These are phyloP conservation scores for Seriola aureovittata DNA, from an alignment of 2,113 vertebrate genomes.

Conservation along the genomic window DNA sequence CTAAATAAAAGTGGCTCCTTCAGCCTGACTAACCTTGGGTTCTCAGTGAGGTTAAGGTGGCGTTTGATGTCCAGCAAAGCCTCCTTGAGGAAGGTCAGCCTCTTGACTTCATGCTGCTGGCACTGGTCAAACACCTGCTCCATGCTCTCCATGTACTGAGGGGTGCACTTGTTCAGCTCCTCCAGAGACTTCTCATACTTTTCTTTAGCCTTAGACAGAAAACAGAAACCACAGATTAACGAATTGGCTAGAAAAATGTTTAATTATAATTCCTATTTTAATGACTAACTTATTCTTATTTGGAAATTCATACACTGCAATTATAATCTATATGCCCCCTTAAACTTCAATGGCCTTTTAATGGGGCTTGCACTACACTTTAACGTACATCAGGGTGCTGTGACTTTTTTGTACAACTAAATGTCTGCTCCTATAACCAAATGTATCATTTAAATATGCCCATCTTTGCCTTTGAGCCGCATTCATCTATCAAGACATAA, in stretches of 20 bases:
- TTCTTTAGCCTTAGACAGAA: slow-evolving; percentile 90
- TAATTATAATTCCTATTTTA: neutral
- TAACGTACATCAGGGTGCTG: neutral
- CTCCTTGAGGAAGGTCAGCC: slow-evolving; percentile 97
- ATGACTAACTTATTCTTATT: neutral
- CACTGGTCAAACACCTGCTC: slow-evolving; percentile 98
- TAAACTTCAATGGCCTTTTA: neutral
- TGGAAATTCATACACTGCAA: neutral
- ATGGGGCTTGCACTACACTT: neutral
- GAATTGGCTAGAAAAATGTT: neutral
- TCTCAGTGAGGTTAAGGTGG: slow-evolving; percentile 96
- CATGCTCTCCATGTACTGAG: slow-evolving; percentile 96
- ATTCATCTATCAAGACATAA: neutral
- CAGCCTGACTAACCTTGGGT: slow-evolving; percentile 87
- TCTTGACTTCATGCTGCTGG: slow-evolving; percentile 97
- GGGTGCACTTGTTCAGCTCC: slow-evolving; percentile 93
- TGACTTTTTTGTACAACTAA: too few species aligned
- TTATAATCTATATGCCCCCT: accelerated
- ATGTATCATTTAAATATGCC: neutral
- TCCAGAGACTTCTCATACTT: slow-evolving; percentile 98
- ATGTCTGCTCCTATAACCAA: neutral
- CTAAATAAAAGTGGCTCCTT: neutral
- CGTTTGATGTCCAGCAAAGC: slow-evolving; percentile 96
- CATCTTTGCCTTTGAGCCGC: neutral
- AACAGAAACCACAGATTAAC: slow-evolving; percentile 14